Conservation (phyloP, 2,113 vertebrate genomes). For the Saguinus midas region DNA sequence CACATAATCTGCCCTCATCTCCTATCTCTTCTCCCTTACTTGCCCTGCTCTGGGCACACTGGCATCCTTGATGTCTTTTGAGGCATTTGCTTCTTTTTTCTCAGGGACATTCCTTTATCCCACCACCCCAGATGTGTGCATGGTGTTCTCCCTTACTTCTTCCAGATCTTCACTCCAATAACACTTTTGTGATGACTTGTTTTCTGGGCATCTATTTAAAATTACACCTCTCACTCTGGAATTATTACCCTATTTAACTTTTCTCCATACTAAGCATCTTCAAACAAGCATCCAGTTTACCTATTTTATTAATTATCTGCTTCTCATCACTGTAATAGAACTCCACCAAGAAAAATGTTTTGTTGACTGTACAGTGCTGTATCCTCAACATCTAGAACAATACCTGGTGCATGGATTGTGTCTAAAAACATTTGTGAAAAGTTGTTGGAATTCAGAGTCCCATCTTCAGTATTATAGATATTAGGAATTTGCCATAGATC, state of each 20-base stretch:
- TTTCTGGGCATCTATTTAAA: neutral
- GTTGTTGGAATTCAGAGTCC: neutral
- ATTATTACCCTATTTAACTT: neutral
- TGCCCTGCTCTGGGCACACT: neutral
- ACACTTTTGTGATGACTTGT: neutral
- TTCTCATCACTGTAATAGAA: neutral
- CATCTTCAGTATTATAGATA: neutral
- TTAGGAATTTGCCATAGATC: neutral
- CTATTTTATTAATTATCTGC: neutral
- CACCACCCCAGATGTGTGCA: neutral
- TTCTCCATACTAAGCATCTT: neutral
- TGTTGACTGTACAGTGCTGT: neutral
- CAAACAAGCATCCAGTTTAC: neutral
- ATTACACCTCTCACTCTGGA: neutral
- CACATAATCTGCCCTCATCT: rapidly evolving
- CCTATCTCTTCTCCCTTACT: too few relatives aligned
- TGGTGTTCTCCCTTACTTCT: neutral
- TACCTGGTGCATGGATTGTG: neutral
- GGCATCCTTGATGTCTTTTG: neutral
- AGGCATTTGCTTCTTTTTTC: neutral
- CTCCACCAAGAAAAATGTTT: neutral
- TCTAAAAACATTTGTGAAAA: neutral
- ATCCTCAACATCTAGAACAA: neutral
- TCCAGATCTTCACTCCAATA: neutral
- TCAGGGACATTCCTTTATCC: neutral